Evolutionary conservation across 2,113 vertebrate genomes (phyloP), one percentile per base, ranked within the genome.

Genomic region (Mellivora capensis): DNA sequence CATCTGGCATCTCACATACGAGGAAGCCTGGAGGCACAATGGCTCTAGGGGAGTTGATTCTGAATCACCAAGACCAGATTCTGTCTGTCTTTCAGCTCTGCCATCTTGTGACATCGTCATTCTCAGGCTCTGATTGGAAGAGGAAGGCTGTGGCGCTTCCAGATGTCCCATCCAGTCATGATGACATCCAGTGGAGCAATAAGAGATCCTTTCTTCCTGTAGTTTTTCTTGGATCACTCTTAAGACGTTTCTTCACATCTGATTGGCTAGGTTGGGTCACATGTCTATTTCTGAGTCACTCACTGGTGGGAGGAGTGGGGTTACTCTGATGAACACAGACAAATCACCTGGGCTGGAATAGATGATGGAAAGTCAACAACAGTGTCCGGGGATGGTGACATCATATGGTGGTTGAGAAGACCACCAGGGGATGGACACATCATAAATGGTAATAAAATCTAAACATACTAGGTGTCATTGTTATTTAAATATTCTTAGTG

Each of bases 31-130:
- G 42, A 57, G 72, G 49, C 62, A 52, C 4, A 3, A 6, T 2
- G 17, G 13, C 49, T 39, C 34, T 29, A 3, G 76, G 44, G 9
- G 21, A 29, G 37, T 6, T 27, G 80, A 80, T 6, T 64, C 7
- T 20, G 27, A 82, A 29, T 44, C 6, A 6, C 37, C 5, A 2
- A 71, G 80, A 23, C 15, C 31, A n/a, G 27, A n/a, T 34, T 17
- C n/a, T n/a, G 59, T 8, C n/a, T 79, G 67, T 8, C n/a, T 83
- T 39, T 69, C 72, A 25, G 21, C 9, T 57, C 20, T 21, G 9
- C 52, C 27, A 2, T 49, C 64, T n/a, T 0, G 0, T 31, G 15
- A 61, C 29, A 44, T 23, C 1, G 6, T 47, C n/a, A 21, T 64
- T 47, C 39, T 61, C 31, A 37, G 87, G 31, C 49, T 86, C 74